Base-by-base conservation (phyloP, 2,888 invertebrate genomes). In the Nomada hirtipes region DNA sequence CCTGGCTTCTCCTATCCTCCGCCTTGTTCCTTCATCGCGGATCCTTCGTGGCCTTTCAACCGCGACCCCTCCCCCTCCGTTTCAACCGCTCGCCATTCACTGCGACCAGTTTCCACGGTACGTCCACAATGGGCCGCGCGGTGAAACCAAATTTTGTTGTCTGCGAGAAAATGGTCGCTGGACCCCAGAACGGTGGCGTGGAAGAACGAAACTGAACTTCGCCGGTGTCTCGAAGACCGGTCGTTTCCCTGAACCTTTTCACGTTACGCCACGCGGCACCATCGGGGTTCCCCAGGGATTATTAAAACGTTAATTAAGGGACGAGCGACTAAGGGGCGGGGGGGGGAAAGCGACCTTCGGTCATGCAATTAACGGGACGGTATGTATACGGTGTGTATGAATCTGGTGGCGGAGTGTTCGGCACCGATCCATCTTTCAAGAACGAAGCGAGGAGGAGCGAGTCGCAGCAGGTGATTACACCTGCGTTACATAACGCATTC, bases 401-500 rank as follows among this genome's bases (percentile, higher is more conserved):
- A 57, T 57, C 65, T 68, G 78, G 57, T 67, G 74, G 77, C 61
- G 70, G 68, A 60, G 65, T 13, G 83, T 83, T 86, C 81, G 84
- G 77, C 84, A 75, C 76, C 55, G 73, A 81, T 83, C 76, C 70
- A 72, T 76, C 79, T 77, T 81, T 70, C 86, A 29, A n/a, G n/a
- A 23, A 57, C 47, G 47, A 1, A 47, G 74, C 69, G 78, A 80
- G 79, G 77, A 80, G 82, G 61, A 87, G 79, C 82, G 82, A 82
- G 71, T 83, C 79, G 47, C 36, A 82, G 65, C 86, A 87, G 86
- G 84, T 90, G 90, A 90, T 90, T 88, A 86, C 88, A 86, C 89
- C 86, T 89, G 89, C 80, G 83, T 88, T 88, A 89, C 86, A 71
- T 88, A 88, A 88, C 86, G 76, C 89, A 82, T 86, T 87, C 87